A percentile compares a stretch with the other conserved stretches of the same genome.
These are phyloP conservation scores for Varanus salvator DNA, from an alignment of 2,113 vertebrate genomes.

Conservation along the genomic window DNA sequence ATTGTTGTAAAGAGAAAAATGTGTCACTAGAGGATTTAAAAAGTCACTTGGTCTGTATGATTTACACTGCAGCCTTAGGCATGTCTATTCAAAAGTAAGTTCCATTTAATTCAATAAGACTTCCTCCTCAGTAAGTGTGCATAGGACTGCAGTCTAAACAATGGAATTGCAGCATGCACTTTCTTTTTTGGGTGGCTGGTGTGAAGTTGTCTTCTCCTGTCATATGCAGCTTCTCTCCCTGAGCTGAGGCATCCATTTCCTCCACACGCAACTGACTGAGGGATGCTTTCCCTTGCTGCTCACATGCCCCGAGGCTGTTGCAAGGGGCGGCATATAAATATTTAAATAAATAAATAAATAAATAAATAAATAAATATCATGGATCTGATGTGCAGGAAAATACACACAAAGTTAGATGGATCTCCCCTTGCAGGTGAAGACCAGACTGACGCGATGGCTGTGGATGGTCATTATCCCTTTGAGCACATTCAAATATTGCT, in stretches of 20 bases:
- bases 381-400: background rate
- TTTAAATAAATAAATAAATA: too few relatives aligned
- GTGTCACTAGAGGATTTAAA: background rate
- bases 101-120: background rate
- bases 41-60: conserved; percentile 12
- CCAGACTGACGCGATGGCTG: background rate
- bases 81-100: background rate
- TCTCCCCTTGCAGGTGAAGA: background rate
- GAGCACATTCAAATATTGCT: background rate
- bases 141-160: background rate
- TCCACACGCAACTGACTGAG: background rate
- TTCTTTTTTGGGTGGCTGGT: background rate
- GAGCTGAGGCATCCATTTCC: background rate
- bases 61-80: conserved; percentile 15
- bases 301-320: too few relatives aligned
- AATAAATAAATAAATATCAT: too few relatives aligned
- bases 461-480: background rate
- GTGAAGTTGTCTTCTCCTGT: background rate
- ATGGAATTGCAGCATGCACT: background rate
- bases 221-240: background rate
- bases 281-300: background rate
- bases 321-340: too few relatives aligned
- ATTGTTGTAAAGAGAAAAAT: conserved; percentile 23
- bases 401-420: background rate
- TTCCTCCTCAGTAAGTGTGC: background rate